Evolutionary conservation across 92 coral and sea anemone genomes (phyloP).

Genomic region (Galaxea fascicularis): DNA sequence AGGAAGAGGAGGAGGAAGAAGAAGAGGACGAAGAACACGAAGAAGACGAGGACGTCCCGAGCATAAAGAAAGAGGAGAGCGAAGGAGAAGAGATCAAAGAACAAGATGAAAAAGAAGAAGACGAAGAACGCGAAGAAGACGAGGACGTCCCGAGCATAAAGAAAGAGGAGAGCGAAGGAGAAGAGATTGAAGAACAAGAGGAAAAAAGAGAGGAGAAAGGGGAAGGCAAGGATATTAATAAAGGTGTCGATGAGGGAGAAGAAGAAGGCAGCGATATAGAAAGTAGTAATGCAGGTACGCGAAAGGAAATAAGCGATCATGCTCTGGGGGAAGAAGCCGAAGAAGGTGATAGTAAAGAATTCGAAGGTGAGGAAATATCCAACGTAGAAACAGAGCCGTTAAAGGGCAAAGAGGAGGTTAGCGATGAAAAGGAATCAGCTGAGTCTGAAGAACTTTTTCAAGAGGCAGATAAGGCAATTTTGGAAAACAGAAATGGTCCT

Average conservation of each 20-base stretch:
- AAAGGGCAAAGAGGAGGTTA: neutral
- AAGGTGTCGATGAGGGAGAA: conserved; percentile 15
- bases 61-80: conserved; percentile 16
- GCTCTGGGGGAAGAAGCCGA: neutral
- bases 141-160: conserved; percentile 23
- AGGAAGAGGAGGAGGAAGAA: conserved; percentile 51
- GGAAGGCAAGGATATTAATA: conserved; percentile 18
- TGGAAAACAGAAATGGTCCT: conserved; percentile 14
- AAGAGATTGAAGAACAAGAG: conserved; percentile 25
- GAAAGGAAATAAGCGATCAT: conserved; percentile 13
- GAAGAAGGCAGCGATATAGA: conserved; percentile 40
- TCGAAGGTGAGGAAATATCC: neutral
- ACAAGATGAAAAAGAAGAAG: conserved; percentile 24
- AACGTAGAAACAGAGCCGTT: conserved; percentile 10
- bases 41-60: conserved; percentile 36
- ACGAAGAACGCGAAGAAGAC: conserved; percentile 36
- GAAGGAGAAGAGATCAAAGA: conserved; percentile 26
- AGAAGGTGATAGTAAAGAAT: neutral
- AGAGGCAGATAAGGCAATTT: conserved; percentile 39
- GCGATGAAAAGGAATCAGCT: neutral
- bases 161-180: conserved; percentile 20
- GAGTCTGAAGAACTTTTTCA: conserved; percentile 9
- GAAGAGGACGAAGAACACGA: conserved; percentile 35
- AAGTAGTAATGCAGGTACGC: neutral
- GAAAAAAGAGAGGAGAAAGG: conserved; percentile 34